phyloP scores from a whole-genome alignment of 1,140 invertebrate genomes.

The Spodoptera frugiperda region DNA sequence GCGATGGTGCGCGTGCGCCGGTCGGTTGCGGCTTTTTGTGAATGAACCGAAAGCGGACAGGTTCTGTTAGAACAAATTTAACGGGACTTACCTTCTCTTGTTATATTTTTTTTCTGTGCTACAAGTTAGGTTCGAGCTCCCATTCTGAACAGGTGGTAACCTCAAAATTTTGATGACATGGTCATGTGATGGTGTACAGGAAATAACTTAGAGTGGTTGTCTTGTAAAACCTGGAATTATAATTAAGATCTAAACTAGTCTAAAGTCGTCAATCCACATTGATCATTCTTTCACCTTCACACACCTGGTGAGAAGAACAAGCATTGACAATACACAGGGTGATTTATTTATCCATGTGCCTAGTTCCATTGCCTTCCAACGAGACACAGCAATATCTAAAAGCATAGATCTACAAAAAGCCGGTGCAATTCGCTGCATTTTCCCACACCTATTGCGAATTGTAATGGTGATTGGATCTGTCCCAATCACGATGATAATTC shows the following conservation, averaged over 20 bases:
- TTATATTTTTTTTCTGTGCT: slow-evolving; percentile 58
- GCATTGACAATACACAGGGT: no score
- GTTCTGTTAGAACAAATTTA: slow-evolving; percentile 79
- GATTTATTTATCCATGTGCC: no score
- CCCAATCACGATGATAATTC: slow-evolving; percentile 15
- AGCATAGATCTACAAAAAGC: not conserved
- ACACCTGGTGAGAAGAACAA: no score
- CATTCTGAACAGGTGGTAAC: slow-evolving; percentile 42
- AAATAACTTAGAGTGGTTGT: slow-evolving; percentile 9
- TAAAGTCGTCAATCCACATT: not conserved
- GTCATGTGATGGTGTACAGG: slow-evolving; percentile 28
- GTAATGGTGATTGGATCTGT: not conserved
- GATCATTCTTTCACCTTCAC: no score
- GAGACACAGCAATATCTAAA: no score
- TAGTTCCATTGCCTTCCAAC: no score
- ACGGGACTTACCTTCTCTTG: slow-evolving; percentile 68
- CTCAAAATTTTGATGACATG: slow-evolving; percentile 39
- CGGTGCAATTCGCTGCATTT: not conserved
- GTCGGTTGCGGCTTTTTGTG: slow-evolving; percentile 73
- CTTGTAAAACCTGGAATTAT: not conserved
- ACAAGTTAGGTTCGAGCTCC: slow-evolving; percentile 49
- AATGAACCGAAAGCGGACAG: slow-evolving; percentile 71
- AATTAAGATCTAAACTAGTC: not conserved
- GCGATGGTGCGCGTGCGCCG: slow-evolving; percentile 67
- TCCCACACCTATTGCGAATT: not conserved